phyloP scores from a whole-genome alignment of 2,113 vertebrate genomes.

The Tyto alba region DNA sequence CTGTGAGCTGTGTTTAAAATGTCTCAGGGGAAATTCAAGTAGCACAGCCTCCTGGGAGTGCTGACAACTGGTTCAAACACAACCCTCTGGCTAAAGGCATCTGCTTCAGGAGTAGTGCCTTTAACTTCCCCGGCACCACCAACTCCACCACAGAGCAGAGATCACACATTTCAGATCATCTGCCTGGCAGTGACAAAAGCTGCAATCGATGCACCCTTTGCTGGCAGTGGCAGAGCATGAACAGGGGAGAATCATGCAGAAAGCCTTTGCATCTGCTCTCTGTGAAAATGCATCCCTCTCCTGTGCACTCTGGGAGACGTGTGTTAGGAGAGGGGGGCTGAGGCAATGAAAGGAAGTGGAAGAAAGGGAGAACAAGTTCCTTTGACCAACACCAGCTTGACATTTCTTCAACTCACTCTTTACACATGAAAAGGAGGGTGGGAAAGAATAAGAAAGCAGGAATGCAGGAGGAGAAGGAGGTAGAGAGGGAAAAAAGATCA shows the following conservation, averaged over 20 bases:
- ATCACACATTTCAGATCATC: background rate
- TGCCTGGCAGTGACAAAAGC: background rate
- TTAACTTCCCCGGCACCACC: background rate
- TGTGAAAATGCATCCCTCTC: background rate
- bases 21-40: background rate
- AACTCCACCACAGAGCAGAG: background rate
- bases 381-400: conserved; percentile 41
- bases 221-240: background rate
- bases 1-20: background rate
- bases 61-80: background rate
- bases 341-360: background rate
- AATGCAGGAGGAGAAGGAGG: conserved; percentile 21
- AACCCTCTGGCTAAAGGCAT: background rate
- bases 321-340: background rate
- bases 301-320: background rate
- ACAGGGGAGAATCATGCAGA: background rate
- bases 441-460: conserved; percentile 33
- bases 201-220: background rate
- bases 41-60: background rate
- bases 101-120: background rate
- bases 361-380: conserved; percentile 24
- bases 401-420: conserved; percentile 27
- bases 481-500: conserved; percentile 7
- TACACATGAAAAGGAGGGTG: conserved; percentile 24
- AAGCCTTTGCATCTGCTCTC: background rate